A percentile compares a stretch with the other conserved stretches of the same genome.
phyloP scores from a whole-genome alignment of 2,888 invertebrate species.

The Cephus nigrinus region DNA sequence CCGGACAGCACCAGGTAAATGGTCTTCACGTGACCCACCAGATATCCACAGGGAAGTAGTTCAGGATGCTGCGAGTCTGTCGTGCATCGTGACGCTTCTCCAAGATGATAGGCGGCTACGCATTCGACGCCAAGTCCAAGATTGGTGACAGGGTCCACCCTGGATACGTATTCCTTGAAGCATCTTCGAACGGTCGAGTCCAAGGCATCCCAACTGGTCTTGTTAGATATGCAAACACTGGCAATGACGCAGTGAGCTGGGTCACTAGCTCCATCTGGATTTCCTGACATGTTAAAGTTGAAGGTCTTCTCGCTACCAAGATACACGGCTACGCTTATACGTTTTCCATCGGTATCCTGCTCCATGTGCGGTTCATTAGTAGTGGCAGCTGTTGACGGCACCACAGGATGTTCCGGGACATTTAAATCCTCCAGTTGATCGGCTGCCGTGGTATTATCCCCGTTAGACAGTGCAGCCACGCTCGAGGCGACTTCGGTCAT shows the following conservation, averaged over 20 bases:
- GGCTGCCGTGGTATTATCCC: conserved; percentile 43
- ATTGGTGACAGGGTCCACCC: conserved; percentile 89
- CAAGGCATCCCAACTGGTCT: conserved; percentile 94
- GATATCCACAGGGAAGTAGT: conserved; percentile 91
- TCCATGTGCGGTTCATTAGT: conserved; percentile 50
- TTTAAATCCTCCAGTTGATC: conserved; percentile 57
- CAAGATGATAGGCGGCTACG: conserved; percentile 92
- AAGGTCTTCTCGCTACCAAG: conserved; percentile 77
- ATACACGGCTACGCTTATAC: conserved; percentile 88
- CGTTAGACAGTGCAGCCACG: conserved; percentile 57
- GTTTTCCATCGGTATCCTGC: conserved; percentile 83
- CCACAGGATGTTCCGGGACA: conserved; percentile 51
- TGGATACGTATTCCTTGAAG: conserved; percentile 93
- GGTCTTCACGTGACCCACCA: conserved; percentile 87
- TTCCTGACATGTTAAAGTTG: conserved; percentile 68
- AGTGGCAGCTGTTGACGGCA: conserved; percentile 40
- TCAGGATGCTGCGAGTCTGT: conserved; percentile 85
- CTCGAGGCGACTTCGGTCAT: conserved; percentile 62
- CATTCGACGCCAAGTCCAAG: conserved; percentile 78
- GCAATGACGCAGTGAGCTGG: conserved; percentile 78
- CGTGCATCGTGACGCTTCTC: conserved; percentile 87
- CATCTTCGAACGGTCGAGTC: conserved; percentile 91
- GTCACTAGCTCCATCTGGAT: conserved; percentile 62
- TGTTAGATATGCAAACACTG: conserved; percentile 88
- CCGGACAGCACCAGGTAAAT: conserved; percentile 91